Conservation (phyloP, 2,797 vertebrate genomes). For the Pelobates cultripes region DNA sequence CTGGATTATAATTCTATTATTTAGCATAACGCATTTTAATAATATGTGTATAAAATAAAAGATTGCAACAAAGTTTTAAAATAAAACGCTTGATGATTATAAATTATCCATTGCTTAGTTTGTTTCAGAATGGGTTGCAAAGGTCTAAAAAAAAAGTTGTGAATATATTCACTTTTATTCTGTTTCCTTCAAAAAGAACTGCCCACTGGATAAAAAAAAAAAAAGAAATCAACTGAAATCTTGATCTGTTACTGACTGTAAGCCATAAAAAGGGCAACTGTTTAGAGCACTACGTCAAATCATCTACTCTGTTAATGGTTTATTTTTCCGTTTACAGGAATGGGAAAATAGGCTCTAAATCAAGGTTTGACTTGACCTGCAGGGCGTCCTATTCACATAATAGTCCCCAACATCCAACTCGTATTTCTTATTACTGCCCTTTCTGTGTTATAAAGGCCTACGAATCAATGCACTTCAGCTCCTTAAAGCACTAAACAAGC, state of each 20-base stretch:
- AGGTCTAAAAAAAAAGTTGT: too few species aligned
- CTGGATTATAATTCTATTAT: too few species aligned
- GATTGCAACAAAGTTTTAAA: too few species aligned
- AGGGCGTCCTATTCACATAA: slow-evolving; percentile 43
- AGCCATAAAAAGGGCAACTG: slow-evolving; percentile 8
- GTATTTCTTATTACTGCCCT: slow-evolving; percentile 40
- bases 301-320: slow-evolving; percentile 27
- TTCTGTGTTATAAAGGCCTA: slow-evolving; percentile 35
- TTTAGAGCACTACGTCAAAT: neutral
- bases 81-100: too few species aligned
- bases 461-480: slow-evolving; percentile 48
- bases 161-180: too few species aligned
- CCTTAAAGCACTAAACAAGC: slow-evolving; percentile 30
- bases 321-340: slow-evolving; percentile 45
- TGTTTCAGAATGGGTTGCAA: too few species aligned
- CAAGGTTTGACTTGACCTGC: slow-evolving; percentile 41
- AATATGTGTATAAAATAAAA: too few species aligned
- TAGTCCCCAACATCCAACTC: slow-evolving; percentile 42
- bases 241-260: slow-evolving; percentile 6
- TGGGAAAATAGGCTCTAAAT: slow-evolving; percentile 37
- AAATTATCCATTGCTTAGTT: too few species aligned
- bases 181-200: neutral
- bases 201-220: neutral
- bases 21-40: too few species aligned
- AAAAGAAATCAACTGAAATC: slow-evolving; percentile 14